Evolutionary conservation across 2,888 invertebrate species (phyloP), one percentile per base, ranked within the genome.

Genomic region (Acleris holmiana): DNA sequence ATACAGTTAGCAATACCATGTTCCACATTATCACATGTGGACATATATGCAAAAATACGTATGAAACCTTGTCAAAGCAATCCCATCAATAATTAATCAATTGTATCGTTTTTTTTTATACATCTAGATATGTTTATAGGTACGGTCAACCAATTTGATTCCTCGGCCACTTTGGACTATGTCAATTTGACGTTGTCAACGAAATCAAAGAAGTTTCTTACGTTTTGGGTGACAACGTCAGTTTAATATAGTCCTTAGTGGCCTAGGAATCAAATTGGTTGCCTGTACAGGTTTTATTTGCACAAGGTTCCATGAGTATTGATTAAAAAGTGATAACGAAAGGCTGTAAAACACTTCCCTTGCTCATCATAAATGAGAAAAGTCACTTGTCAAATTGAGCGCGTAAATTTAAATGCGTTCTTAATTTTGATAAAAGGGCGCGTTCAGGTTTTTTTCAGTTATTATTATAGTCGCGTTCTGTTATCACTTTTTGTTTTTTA

Each of bases 401-500:
- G 66, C 40, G 25, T 47, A 59, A 63, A 57, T 18, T 46, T 5
- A 40, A 19, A 53, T 23, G 51, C 53, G 23, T 63, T 53, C 41
- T n/a, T n/a, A 47, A 35, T 23, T 23, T 13, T 40, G 17, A 7
- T 40, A 63, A 57, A 21, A 46, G 25, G 58, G 53, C 8, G 58
- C 58, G 58, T 61, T 58, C 64, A n/a, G 40, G 4, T 50, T 51
- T 50, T 56, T 55, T 67, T 10, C 48, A 59, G 55, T 41, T 66
- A 50, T 17, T 66, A 51, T n/a, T 53, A 48, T 49, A 53, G 62
- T 19, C 21, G 56, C 56, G 55, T 68, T 67, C 54, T 55, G 56
- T 67, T 70, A 69, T 72, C 70, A 76, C 68, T 67, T 40, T 46
- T 53, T 71, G 63, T 66, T 68, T 67, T 58, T 67, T 49, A 51